Conservation (phyloP, 2,888 invertebrate species). For the Eretmocerus hayati region DNA sequence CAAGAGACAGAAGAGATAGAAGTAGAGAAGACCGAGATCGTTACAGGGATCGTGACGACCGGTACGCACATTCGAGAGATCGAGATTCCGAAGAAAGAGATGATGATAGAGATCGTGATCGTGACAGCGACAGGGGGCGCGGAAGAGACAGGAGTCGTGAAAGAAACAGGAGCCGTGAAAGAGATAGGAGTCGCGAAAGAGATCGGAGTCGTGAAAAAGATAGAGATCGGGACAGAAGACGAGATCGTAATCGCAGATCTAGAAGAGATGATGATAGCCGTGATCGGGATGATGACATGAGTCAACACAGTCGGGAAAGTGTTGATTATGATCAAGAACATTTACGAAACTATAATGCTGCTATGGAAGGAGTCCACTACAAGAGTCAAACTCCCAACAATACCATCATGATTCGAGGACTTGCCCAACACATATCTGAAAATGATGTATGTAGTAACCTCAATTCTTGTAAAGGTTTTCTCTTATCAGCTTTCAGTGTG, state of each 20-base stretch:
- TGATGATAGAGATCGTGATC: conserved; percentile 38
- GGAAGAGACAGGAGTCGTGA: conserved; percentile 29
- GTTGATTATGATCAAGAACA: conserved; percentile 42
- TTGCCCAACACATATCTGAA: conserved; percentile 69
- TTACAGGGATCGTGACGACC: conserved; percentile 41
- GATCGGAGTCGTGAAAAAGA: conserved; percentile 35
- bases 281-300: conserved; percentile 37
- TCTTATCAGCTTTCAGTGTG: neutral
- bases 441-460: conserved; percentile 58
- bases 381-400: conserved; percentile 57
- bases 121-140: conserved; percentile 26
- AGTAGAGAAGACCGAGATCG: conserved; percentile 31
- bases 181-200: conserved; percentile 33
- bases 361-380: conserved; percentile 50
- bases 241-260: conserved; percentile 31
- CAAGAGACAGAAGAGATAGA: conserved; percentile 31
- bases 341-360: conserved; percentile 37
- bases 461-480: neutral
- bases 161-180: conserved; percentile 35
- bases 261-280: conserved; percentile 31
- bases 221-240: conserved; percentile 33
- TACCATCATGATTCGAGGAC: conserved; percentile 68
- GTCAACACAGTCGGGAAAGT: conserved; percentile 40
- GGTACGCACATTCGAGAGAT: conserved; percentile 38
- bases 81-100: conserved; percentile 39